These are phyloP conservation scores for Montipora efflorescens DNA, from an alignment of 64 coral and sea anemone species.

Conservation along the genomic window DNA sequence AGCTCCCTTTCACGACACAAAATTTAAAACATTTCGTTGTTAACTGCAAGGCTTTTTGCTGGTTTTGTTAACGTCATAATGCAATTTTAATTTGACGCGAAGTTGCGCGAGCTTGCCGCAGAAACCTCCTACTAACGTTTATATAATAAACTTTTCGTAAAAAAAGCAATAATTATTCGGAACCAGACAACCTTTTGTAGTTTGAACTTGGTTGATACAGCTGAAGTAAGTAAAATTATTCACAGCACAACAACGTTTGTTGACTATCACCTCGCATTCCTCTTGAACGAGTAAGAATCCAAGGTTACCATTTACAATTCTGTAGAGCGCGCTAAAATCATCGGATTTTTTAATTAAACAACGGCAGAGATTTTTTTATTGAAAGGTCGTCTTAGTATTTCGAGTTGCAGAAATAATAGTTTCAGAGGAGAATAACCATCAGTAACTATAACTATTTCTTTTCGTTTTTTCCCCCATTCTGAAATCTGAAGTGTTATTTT, in stretches of 20 bases:
- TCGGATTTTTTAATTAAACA: neutral
- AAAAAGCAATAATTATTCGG: neutral
- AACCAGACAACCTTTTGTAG: neutral
- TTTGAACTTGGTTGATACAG: slow-evolving; percentile 5
- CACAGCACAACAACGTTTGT: slow-evolving; percentile 15
- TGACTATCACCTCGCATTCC: slow-evolving; percentile 39
- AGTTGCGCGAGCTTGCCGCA: neutral
- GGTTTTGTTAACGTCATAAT: slow-evolving; percentile 13
- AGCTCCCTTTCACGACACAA: neutral
- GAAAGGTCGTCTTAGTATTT: no score
- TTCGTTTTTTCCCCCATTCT: no score
- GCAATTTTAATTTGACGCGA: slow-evolving; percentile 1
- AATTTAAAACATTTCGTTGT: slow-evolving; percentile 20
- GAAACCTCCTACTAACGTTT: no score
- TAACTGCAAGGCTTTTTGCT: neutral
- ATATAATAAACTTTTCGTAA: no score
- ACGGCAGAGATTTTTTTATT: neutral
- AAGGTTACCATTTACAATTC: slow-evolving; percentile 26
- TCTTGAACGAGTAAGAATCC: slow-evolving; percentile 16
- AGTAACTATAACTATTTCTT: no score
- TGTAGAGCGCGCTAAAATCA: slow-evolving; percentile 3
- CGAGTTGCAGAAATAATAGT: no score
- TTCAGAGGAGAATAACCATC: no score
- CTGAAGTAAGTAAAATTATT: slow-evolving; percentile 32
- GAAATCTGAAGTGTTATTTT: neutral